Evolutionary conservation across 2,888 invertebrate genomes (phyloP).

Genomic region (Sisyra nigra): DNA sequence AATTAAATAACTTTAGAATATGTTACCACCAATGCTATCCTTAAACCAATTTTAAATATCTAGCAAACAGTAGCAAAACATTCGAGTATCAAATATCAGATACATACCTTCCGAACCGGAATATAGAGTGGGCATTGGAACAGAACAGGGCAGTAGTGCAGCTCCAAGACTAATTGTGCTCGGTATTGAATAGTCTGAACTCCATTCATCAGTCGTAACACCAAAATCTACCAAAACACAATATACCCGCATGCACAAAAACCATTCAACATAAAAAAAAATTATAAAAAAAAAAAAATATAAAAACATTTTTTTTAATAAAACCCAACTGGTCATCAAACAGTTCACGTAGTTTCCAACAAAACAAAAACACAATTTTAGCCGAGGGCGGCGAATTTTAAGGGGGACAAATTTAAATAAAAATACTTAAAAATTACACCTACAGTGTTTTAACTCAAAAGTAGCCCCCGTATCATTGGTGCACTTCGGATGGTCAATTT

Average conservation of each 20-base stretch:
- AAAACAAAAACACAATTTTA: not conserved
- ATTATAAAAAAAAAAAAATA: slow-evolving; percentile 1
- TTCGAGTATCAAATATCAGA: not conserved
- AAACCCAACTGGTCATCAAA: not conserved
- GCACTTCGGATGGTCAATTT: no score
- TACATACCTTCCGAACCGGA: slow-evolving; percentile 45
- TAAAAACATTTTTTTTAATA: not conserved
- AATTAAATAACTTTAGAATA: slow-evolving; percentile 6
- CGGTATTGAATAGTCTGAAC: slow-evolving; percentile 42
- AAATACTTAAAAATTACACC: no score
- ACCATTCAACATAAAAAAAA: slow-evolving; percentile 4
- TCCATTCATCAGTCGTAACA: slow-evolving; percentile 38
- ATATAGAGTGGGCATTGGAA: slow-evolving; percentile 70
- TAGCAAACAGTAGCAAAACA: no score
- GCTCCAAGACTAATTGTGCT: slow-evolving; percentile 26
- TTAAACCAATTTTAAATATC: not conserved
- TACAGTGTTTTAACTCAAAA: no score
- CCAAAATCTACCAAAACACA: slow-evolving; percentile 19
- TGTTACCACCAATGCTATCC: not conserved
- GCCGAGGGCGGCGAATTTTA: not conserved
- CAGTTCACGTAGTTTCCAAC: not conserved
- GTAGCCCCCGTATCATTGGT: no score
- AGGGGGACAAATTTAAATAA: no score
- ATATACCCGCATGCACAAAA: slow-evolving; percentile 5
- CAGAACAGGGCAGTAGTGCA: slow-evolving; percentile 22